Evolutionary conservation across 2,888 invertebrate species (phyloP).

Genomic region (Cryptus armator): DNA sequence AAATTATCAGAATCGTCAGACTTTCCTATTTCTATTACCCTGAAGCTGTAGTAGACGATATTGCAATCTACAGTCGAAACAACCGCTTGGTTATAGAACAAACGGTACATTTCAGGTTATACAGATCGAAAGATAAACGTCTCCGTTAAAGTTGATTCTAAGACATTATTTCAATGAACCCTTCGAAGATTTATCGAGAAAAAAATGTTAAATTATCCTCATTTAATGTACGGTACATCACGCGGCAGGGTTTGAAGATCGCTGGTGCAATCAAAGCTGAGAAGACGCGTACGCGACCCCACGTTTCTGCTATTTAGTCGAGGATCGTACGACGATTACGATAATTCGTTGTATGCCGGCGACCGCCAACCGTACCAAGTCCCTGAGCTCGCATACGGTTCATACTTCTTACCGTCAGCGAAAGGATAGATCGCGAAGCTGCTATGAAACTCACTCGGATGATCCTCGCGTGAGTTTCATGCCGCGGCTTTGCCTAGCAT

Average conservation of each 20-base stretch:
- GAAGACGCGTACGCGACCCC: slow-evolving; percentile 57
- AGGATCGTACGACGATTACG: slow-evolving; percentile 71
- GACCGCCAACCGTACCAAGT: slow-evolving; percentile 53
- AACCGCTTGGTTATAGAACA: neutral
- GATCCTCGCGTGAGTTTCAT: slow-evolving; percentile 63
- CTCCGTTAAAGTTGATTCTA: neutral
- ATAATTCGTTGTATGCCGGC: slow-evolving; percentile 61
- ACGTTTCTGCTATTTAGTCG: slow-evolving; percentile 72
- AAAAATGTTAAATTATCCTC: neutral
- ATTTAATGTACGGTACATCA: neutral
- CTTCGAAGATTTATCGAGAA: neutral
- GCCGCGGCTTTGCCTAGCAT: slow-evolving; percentile 45
- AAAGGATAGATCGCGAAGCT: slow-evolving; percentile 41
- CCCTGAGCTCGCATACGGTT: slow-evolving; percentile 5
- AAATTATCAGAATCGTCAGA: neutral
- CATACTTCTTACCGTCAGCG: slow-evolving; percentile 13
- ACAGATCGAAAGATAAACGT: slow-evolving; percentile 5
- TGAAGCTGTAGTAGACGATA: neutral
- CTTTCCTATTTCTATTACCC: neutral
- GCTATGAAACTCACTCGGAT: slow-evolving; percentile 8
- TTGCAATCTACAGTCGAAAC: neutral
- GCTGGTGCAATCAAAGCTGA: neutral
- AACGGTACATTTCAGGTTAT: slow-evolving; percentile 10
- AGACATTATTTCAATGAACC: neutral
- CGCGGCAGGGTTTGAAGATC: neutral